Conservation (phyloP, 2,888 invertebrate genomes). For the Drosophila limbata region DNA sequence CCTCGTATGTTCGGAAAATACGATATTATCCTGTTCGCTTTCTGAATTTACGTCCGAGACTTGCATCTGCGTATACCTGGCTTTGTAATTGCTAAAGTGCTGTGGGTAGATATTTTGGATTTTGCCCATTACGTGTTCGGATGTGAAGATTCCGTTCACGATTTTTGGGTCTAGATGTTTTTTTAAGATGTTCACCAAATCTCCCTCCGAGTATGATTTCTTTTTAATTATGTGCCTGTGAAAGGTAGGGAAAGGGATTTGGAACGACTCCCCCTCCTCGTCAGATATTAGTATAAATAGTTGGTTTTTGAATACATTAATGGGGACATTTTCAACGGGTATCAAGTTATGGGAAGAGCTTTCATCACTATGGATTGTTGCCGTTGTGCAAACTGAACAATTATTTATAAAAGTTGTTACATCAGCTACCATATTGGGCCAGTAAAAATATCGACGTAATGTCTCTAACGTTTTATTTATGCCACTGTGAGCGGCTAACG, state of each 20-base stretch:
- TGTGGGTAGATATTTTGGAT: constrained; percentile 1
- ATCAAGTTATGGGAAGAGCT: too few species aligned
- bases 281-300: too few species aligned
- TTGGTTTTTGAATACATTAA: too few species aligned
- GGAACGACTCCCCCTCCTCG: background rate
- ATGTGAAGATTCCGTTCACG: background rate
- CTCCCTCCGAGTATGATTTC: background rate
- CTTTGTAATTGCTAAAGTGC: constrained; percentile 3
- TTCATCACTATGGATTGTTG: too few species aligned
- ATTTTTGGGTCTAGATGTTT: background rate
- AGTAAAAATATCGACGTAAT: too few species aligned
- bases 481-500: too few species aligned
- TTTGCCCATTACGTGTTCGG: constrained; percentile 2
- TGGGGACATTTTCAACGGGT: too few species aligned
- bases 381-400: too few species aligned
- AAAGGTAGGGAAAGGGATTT: background rate
- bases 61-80: background rate
- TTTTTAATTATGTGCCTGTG: background rate
- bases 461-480: too few species aligned
- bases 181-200: background rate
- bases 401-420: too few species aligned
- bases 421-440: too few species aligned
- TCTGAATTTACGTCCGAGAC: background rate
- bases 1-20: background rate
- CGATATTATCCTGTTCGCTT: background rate